Evolutionary conservation across 2,888 invertebrate species (phyloP).

Genomic region (Ceraclea dissimilis): DNA sequence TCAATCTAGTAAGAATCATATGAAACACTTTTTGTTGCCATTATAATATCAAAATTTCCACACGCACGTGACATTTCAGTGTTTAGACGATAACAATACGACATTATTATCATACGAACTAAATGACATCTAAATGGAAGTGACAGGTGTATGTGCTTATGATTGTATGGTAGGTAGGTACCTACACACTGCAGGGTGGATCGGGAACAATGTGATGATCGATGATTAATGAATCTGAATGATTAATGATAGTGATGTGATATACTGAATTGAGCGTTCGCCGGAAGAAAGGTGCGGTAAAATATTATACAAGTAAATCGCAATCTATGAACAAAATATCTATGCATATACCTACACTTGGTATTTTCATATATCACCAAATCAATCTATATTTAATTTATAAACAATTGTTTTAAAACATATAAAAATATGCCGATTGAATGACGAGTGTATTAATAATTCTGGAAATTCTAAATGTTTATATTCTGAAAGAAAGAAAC

Average conservation of each 20-base stretch:
- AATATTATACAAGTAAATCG: too few relatives aligned
- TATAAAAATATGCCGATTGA: too few relatives aligned
- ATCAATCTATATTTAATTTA: too few relatives aligned
- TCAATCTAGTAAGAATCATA: too few relatives aligned
- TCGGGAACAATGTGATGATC: neutral
- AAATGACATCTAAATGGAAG: neutral
- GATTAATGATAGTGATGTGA: neutral
- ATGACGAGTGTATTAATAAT: too few relatives aligned
- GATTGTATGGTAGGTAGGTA: neutral
- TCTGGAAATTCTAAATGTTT: too few relatives aligned
- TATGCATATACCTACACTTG: too few relatives aligned
- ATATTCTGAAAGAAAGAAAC: too few relatives aligned
- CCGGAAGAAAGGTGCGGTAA: slow-evolving; percentile 3
- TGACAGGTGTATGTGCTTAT: neutral
- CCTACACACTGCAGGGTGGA: neutral
- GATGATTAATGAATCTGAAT: neutral
- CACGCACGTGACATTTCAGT: neutral
- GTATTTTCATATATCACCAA: too few relatives aligned
- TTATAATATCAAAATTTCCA: neutral
- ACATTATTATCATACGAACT: too few relatives aligned
- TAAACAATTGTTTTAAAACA: too few relatives aligned
- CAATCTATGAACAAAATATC: too few relatives aligned
- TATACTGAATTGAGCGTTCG: neutral
- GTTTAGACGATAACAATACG: neutral
- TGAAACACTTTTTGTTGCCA: neutral